Evolutionary conservation across 2,113 vertebrate genomes (phyloP).

Genomic region (Phyllopteryx taeniolatus): DNA sequence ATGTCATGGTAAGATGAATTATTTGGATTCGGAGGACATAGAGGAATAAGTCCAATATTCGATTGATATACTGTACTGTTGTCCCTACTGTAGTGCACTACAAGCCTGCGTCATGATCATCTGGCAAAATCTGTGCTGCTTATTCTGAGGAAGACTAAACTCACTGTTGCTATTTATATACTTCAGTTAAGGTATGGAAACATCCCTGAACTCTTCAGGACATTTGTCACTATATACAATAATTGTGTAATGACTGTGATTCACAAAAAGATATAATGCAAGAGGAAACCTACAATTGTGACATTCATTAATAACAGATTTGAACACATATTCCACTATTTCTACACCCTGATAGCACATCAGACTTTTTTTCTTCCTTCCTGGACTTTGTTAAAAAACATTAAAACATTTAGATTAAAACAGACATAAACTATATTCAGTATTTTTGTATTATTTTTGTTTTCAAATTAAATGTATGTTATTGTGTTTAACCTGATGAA

Average conservation of each 20-base stretch:
- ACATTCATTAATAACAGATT: conserved; percentile 55
- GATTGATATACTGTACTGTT: not conserved
- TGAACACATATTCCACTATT: conserved; percentile 42
- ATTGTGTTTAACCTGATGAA: conserved; percentile 28
- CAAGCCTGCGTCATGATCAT: not conserved
- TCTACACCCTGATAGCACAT: conserved; percentile 62
- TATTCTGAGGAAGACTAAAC: conserved; percentile 3
- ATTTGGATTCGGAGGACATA: not conserved
- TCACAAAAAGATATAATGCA: conserved; percentile 57
- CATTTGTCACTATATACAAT: conserved; percentile 54
- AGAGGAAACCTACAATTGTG: conserved; percentile 55
- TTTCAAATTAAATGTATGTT: conserved; percentile 34
- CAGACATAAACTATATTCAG: conserved; percentile 28
- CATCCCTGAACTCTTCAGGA: conserved; percentile 62
- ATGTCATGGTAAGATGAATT: not conserved
- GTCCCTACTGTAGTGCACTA: not conserved
- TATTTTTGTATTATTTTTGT: conserved; percentile 33
- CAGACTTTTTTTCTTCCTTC: conserved; percentile 39
- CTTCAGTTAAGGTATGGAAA: conserved; percentile 36
- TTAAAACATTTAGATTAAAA: conserved; percentile 22
- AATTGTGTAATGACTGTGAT: conserved; percentile 57
- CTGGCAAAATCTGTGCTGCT: conserved; percentile 9
- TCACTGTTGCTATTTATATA: not conserved
- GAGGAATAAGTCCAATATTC: not conserved
- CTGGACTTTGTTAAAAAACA: conserved; percentile 41